Evolutionary conservation across 2,888 invertebrate genomes (phyloP).

Genomic region (Euphydryas editha): DNA sequence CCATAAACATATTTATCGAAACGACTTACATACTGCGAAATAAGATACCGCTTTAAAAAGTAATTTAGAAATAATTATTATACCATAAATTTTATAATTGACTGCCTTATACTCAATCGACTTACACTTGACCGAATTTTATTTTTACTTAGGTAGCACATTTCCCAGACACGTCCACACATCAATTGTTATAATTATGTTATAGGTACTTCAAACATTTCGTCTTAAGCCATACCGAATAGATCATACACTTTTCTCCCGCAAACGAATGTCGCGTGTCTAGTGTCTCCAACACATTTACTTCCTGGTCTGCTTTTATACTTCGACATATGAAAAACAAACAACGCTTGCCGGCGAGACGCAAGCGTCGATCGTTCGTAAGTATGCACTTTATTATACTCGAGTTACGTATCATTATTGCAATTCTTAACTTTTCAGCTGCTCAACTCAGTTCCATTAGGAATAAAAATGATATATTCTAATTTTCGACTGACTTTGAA

Average conservation of each 20-base stretch:
- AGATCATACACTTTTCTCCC: slow-evolving; percentile 17
- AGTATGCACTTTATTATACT: slow-evolving; percentile 43
- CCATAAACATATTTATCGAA: too few relatives aligned
- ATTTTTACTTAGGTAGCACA: slow-evolving; percentile 37
- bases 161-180: slow-evolving; percentile 31
- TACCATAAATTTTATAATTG: not conserved
- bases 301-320: slow-evolving; percentile 80
- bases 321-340: slow-evolving; percentile 78
- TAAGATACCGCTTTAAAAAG: too few relatives aligned
- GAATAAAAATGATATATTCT: slow-evolving; percentile 12
- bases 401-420: slow-evolving; percentile 35
- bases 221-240: not conserved
- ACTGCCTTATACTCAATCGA: slow-evolving; percentile 5
- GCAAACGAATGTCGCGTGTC: slow-evolving; percentile 62
- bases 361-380: slow-evolving; percentile 39
- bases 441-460: slow-evolving; percentile 10
- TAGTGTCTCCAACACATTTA: slow-evolving; percentile 55
- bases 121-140: slow-evolving; percentile 20
- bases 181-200: slow-evolving; percentile 11
- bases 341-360: slow-evolving; percentile 66
- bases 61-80: not conserved
- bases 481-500: slow-evolving; percentile 8
- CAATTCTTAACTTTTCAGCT: slow-evolving; percentile 4
- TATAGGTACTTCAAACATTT: not conserved
- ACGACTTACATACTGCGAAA: too few relatives aligned